Base-by-base conservation (phyloP, 2,113 vertebrate species). In the Silurus meridionalis region DNA sequence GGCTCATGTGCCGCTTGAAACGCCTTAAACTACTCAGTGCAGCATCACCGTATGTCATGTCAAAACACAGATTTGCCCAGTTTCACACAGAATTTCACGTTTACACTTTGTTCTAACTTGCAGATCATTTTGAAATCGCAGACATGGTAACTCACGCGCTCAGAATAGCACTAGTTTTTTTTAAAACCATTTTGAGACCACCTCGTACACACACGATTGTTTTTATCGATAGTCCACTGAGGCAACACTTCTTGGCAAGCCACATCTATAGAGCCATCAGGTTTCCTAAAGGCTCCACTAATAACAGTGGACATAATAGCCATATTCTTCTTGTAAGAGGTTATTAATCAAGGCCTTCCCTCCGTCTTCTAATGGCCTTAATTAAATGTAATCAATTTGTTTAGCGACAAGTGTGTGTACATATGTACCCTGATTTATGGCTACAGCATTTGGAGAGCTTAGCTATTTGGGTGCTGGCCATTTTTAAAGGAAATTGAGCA, bases 341-440 rank as follows among this genome's bases (percentile, higher is more conserved):
- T 63, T 75, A 77, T 84, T 84, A 75, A 84, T 84, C 83, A 75
- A 83, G 52, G 19, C 25, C 64, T 28, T 55, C 52, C 57, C 6
- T 37, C 69, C 8, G 58, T 61, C 71, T 84, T 61, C 57, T 84
- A 84, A 84, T 74, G 58, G 57, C 71, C 57, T 75, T 74, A 74
- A 75, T 84, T 84, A 84, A 84, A 77, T 50, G 37, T 52, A 75
- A 84, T 84, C 71, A 74, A 75, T 84, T 75, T 84, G 83, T 84
- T 84, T 84, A 17, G 69, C 75, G 46, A 61, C 69, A 60, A 84
- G 57, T 75, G 46, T 48, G 21, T 67, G 58, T 84, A 61, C 21
- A 75, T 61, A 84, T 75, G 63, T 82, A 67, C 48, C 15, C 55
- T 60, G 78, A 80, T 80, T 80, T 60, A 58, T 46, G 17, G 78